These are phyloP conservation scores for Orthosia cruda DNA, from an alignment of 2,888 invertebrate species.

Conservation along the genomic window DNA sequence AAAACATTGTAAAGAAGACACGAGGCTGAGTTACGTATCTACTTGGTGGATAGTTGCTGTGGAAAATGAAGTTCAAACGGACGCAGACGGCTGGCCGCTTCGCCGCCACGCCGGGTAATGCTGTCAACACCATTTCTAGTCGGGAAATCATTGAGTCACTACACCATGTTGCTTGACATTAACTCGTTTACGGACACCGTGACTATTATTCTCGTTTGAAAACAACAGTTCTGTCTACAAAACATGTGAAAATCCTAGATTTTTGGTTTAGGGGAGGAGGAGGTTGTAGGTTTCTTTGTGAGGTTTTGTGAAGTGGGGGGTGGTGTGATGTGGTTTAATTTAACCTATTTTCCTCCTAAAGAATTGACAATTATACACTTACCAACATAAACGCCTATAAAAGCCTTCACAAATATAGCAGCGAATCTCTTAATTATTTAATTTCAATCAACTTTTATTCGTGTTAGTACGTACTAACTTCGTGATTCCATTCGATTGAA, in stretches of 20 bases:
- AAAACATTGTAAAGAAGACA: slow-evolving; percentile 30
- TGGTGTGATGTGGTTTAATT: too few species aligned
- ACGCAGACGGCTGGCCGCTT: slow-evolving; percentile 21
- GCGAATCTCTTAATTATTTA: too few species aligned
- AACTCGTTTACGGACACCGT: neutral
- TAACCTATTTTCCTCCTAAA: too few species aligned
- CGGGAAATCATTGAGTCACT: slow-evolving; percentile 30
- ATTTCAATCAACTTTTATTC: too few species aligned
- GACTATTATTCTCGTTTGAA: neutral
- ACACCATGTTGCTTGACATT: slow-evolving; percentile 2
- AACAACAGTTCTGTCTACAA: neutral
- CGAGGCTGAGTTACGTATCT: slow-evolving; percentile 21
- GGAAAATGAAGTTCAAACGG: slow-evolving; percentile 49
- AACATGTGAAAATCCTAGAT: too few species aligned
- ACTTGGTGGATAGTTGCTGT: slow-evolving; percentile 30
- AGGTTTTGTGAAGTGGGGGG: too few species aligned
- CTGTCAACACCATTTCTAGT: slow-evolving; percentile 48
- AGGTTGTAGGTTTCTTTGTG: too few species aligned
- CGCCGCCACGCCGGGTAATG: slow-evolving; percentile 30
- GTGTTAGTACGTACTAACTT: too few species aligned
- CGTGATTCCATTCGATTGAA: neutral
- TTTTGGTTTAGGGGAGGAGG: too few species aligned
- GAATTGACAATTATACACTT: too few species aligned
- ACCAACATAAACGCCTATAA: too few species aligned
- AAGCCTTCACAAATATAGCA: too few species aligned